Conservation (phyloP, 2,113 vertebrate genomes). For the Zapus hudsonius region DNA sequence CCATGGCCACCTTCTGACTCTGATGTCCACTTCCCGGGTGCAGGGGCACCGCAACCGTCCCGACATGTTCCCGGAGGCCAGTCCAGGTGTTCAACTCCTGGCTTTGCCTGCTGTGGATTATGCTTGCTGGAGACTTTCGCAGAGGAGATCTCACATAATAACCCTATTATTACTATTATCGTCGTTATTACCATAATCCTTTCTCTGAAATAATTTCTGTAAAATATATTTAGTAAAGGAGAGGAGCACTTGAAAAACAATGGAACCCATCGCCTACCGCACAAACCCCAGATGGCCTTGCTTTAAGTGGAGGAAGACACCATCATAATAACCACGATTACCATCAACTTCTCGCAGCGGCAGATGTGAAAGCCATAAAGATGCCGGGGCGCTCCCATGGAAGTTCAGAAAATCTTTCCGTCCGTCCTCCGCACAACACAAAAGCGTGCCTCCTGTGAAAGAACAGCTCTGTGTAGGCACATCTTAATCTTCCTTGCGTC, state of each 20-base stretch:
- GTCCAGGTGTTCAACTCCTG: conserved; percentile 79
- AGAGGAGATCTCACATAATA: conserved; percentile 76
- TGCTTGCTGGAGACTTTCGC: conserved; percentile 61
- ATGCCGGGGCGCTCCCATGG: conserved; percentile 54
- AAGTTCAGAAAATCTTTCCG: conserved; percentile 73
- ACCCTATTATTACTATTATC: conserved; percentile 79
- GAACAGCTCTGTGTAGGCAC: conserved; percentile 49
- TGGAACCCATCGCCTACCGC: conserved; percentile 78
- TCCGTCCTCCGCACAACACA: conserved; percentile 54
- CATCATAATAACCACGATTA: conserved; percentile 78
- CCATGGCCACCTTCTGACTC: fast-evolving
- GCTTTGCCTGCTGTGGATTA: conserved; percentile 74
- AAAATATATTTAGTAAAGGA: conserved; percentile 85
- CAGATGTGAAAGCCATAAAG: conserved; percentile 81
- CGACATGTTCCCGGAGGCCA: conserved; percentile 61
- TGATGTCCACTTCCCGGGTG: fast-evolving
- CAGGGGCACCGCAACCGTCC: no score
- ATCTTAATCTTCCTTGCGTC: conserved; percentile 54
- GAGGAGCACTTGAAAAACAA: conserved; percentile 82
- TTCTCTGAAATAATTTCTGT: conserved; percentile 81
- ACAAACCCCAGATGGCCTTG: conserved; percentile 85
- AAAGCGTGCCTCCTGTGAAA: conserved; percentile 48
- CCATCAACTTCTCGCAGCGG: conserved; percentile 72
- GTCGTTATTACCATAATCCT: conserved; percentile 78
- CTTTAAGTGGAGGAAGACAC: conserved; percentile 79